Evolutionary conservation across 1,140 invertebrate species (phyloP).

Genomic region (Drusus annulatus): DNA sequence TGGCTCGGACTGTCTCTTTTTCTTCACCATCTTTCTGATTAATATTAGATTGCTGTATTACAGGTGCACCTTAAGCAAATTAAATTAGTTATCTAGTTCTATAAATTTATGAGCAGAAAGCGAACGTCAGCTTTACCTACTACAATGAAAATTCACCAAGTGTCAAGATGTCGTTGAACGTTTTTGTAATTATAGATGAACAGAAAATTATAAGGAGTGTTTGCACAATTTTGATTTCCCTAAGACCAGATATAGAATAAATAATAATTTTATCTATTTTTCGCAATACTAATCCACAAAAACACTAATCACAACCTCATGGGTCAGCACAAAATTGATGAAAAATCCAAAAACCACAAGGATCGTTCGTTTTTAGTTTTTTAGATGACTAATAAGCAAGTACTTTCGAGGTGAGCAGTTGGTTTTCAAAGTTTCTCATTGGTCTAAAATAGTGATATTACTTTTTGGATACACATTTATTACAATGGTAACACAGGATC

Average conservation of each 20-base stretch:
- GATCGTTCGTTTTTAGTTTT: slow-evolving; percentile 12
- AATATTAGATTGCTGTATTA: not conserved
- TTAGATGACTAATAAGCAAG: slow-evolving; percentile 4
- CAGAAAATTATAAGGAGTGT: not conserved
- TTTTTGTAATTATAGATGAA: slow-evolving; percentile 1
- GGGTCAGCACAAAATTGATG: slow-evolving; percentile 36
- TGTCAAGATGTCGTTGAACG: slow-evolving; percentile 41
- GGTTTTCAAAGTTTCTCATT: slow-evolving; percentile 1
- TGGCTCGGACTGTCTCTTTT: slow-evolving; percentile 77
- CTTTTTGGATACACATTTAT: not conserved
- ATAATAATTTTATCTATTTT: too few relatives aligned
- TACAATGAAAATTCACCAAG: slow-evolving; percentile 38
- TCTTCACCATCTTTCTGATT: slow-evolving; percentile 71
- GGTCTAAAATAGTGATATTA: too few relatives aligned
- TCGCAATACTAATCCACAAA: not conserved
- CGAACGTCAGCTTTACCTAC: slow-evolving; percentile 25
- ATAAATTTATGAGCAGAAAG: slow-evolving; percentile 2
- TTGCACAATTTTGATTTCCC: not conserved
- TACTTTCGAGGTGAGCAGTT: not conserved
- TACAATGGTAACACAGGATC: slow-evolving; percentile 26
- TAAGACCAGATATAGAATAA: too few relatives aligned
- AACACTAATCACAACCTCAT: slow-evolving; percentile 31
- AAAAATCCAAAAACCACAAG: not conserved
- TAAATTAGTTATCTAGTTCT: too few relatives aligned
- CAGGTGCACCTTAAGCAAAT: too few relatives aligned